Percentiles rank a stretch among this genome's conserved stretches.
These are phyloP conservation scores for Drosophila ezoana DNA, from an alignment of 2,888 invertebrate species.

Conservation along the genomic window DNA sequence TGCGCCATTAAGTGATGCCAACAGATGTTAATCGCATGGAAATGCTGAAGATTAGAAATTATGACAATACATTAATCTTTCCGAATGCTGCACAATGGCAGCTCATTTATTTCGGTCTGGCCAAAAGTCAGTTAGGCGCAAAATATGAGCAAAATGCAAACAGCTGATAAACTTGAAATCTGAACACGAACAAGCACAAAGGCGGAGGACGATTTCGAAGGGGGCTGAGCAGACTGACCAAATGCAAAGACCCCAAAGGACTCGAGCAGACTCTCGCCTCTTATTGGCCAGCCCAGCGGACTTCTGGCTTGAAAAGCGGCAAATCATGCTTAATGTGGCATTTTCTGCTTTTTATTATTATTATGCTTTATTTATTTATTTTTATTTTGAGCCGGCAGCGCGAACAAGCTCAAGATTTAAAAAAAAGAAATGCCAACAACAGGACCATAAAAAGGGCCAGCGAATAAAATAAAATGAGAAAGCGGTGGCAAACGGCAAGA, in stretches of 20 bases:
- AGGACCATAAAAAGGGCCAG: conserved; percentile 64
- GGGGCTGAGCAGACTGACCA: conserved; percentile 10
- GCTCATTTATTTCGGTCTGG: conserved; percentile 51
- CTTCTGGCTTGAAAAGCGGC: conserved; percentile 70
- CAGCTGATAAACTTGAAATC: conserved; percentile 70
- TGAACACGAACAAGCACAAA: conserved; percentile 53
- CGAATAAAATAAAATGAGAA: conserved; percentile 68
- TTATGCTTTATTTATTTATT: conserved; percentile 59
- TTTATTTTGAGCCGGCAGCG: conserved; percentile 46
- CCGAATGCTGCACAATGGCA: conserved; percentile 44
- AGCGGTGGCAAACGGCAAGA: conserved; percentile 35
- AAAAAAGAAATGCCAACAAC: conserved; percentile 53
- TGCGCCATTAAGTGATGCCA: conserved; percentile 68
- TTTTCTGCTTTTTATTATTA: conserved; percentile 71
- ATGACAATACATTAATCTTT: conserved; percentile 77
- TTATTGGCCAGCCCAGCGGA: conserved; percentile 51
- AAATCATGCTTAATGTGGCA: conserved; percentile 81
- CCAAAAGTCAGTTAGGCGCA: conserved; percentile 70
- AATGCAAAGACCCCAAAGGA: conserved; percentile 45
- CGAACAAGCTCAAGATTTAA: conserved; percentile 69
- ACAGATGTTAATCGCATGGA: conserved; percentile 79
- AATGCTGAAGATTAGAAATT: conserved; percentile 78
- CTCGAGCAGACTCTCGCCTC: conserved; percentile 17
- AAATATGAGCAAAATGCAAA: conserved; percentile 69
- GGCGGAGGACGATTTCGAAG: background rate